Evolutionary conservation across 35 echinoderm and acorn worm species (phyloP), one percentile per base, ranked within the genome.

Genomic region (Nesometra sesokonis): DNA sequence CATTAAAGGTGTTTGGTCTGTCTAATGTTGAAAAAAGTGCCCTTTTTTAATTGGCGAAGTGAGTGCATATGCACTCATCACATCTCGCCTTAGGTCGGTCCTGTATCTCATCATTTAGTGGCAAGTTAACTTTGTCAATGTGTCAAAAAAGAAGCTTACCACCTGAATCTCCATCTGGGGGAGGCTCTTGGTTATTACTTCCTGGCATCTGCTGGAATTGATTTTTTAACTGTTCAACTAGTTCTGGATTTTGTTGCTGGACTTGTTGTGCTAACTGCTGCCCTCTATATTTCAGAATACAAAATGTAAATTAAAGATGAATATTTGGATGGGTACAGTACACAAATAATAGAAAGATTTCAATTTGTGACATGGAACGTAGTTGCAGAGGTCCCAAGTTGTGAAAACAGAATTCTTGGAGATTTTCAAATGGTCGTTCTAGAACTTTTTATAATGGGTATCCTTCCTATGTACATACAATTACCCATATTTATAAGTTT

Each of bases 191-290:
- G 32, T 88, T 76, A 35, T 88, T 82, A 31, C 82, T 33, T n/a
- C 40, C 80, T 30, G 36, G 37, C 32, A 76, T 47, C 11, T 80
- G 83, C 40, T 67, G 37, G 82, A 52, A 33, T 57, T 43, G 38
- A 37, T 85, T 83, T 36, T 83, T 77, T n/a, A 90, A 40, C 31
- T 90, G 89, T 77, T 90, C 89, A 37, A 90, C 89, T 39, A 90
- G 38, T 80, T 90, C 77, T 29, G 89, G 89, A 86, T 90, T 90
- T 11, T 84, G n/a, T 37, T 85, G 77, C 57, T 90, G 89, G n/a
- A 90, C 78, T 81, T 90, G 89, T 40, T 47, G 76, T 36, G 89
- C 89, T 85, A 90, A 38, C 37, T 90, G 89, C 39, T 90, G 89
- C 34, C 89, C 89, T 83, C 89, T 90, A 27, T 11, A 67, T 11